Evolutionary conservation across 2,113 vertebrate species (phyloP).

Genomic region (Kryptolebias marmoratus): DNA sequence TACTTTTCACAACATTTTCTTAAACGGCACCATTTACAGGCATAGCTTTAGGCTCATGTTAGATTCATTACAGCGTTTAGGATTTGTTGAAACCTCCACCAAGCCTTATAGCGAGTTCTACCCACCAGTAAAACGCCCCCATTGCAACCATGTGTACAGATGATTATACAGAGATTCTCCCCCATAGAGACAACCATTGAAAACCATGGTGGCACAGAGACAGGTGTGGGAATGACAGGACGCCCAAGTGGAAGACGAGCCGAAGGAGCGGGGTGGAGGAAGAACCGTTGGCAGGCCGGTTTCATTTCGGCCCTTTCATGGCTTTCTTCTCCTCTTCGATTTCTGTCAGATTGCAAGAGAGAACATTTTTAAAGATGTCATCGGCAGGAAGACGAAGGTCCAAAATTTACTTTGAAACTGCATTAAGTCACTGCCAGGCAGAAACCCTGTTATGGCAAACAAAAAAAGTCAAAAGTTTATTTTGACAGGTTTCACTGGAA

Average conservation of each 20-base stretch:
- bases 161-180: conserved; percentile 23
- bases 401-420: not conserved
- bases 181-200: conserved; percentile 2
- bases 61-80: not conserved
- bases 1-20: conserved; percentile 43
- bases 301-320: conserved; percentile 30
- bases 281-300: not conserved
- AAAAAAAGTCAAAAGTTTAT: too few relatives aligned
- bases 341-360: conserved; percentile 68
- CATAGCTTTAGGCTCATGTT: conserved; percentile 23
- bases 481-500: too few relatives aligned
- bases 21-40: conserved; percentile 66
- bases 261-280: conserved; percentile 2
- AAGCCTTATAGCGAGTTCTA: not conserved
- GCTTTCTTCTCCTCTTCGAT: conserved; percentile 85
- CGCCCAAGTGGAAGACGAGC: conserved; percentile 10
- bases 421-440: too few relatives aligned
- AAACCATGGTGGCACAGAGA: conserved; percentile 20
- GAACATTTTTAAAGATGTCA: not conserved
- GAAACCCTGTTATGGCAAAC: too few relatives aligned
- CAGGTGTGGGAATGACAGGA: conserved; percentile 15
- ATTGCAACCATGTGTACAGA: conserved; percentile 35
- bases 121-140: conserved; percentile 12
- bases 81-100: not conserved
- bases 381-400: not conserved